phyloP scores from a whole-genome alignment of 2,888 invertebrate genomes.

The Cepaea hortensis region DNA sequence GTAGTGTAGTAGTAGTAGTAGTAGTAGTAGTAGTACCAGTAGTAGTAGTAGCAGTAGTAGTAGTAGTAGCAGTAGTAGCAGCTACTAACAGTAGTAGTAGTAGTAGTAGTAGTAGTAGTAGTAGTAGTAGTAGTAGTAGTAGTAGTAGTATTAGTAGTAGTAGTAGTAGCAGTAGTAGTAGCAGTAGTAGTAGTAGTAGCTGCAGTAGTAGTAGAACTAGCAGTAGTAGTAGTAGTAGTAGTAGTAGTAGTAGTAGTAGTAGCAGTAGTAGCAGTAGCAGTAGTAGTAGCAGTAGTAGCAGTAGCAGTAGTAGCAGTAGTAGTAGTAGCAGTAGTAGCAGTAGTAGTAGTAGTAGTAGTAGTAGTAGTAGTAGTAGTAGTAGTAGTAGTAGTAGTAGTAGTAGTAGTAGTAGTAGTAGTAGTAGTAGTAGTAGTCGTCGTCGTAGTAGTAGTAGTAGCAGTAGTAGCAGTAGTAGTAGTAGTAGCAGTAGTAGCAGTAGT shows the following conservation, averaged over 20 bases:
- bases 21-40: background rate
- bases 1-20: no score
- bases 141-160: conserved; percentile 24
- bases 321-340: background rate
- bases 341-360: background rate
- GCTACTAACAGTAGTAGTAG: background rate
- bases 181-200: background rate
- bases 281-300: background rate
- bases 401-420: conserved; percentile 19
- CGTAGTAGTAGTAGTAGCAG: background rate
- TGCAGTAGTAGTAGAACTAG: background rate
- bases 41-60: background rate
- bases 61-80: background rate
- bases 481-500: no score
- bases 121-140: conserved; percentile 1
- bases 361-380: conserved; percentile 9
- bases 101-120: background rate
- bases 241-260: background rate
- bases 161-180: conserved; percentile 16
- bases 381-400: conserved; percentile 22
- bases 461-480: background rate
- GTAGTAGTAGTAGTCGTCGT: background rate
- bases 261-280: background rate
- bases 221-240: background rate
- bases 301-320: background rate